These are phyloP conservation scores for Astyanax mexicanus DNA, from an alignment of 2,797 vertebrate species.

Conservation along the genomic window DNA sequence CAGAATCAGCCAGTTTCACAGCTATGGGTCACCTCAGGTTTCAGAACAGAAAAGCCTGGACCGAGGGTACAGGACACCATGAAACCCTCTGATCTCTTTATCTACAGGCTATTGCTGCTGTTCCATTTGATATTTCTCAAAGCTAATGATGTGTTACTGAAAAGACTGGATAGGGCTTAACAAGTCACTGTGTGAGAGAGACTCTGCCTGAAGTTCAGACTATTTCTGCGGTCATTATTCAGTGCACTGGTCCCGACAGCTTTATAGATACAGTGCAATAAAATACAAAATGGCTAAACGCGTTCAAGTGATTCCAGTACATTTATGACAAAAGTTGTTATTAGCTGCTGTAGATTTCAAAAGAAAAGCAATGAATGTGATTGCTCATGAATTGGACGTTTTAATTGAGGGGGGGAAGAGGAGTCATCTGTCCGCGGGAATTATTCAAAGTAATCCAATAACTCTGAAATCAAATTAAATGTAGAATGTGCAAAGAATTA, in stretches of 20 bases:
- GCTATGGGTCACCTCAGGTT: conserved; percentile 39
- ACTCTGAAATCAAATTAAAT: conserved; percentile 30
- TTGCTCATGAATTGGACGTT: not conserved
- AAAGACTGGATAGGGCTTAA: conserved; percentile 11
- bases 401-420: conserved; percentile 14
- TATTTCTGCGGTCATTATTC: conserved; percentile 4
- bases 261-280: not conserved
- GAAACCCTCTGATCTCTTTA: conserved; percentile 35
- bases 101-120: conserved; percentile 6
- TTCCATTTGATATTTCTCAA: conserved; percentile 32
- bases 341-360: not conserved
- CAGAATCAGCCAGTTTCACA: conserved; percentile 18
- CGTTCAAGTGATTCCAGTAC: not conserved
- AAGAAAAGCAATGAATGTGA: conserved; percentile 1
- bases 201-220: conserved; percentile 7
- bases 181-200: conserved; percentile 26
- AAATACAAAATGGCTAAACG: not conserved
- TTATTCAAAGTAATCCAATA: conserved; percentile 28
- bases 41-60: conserved; percentile 20
- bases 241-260: not conserved
- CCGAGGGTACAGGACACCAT: not conserved
- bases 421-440: conserved; percentile 1
- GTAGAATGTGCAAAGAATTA: not conserved
- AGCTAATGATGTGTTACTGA: conserved; percentile 39
- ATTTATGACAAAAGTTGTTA: not conserved